Conservation (phyloP, 1,140 invertebrate species). For the Calliphora vicina region DNA sequence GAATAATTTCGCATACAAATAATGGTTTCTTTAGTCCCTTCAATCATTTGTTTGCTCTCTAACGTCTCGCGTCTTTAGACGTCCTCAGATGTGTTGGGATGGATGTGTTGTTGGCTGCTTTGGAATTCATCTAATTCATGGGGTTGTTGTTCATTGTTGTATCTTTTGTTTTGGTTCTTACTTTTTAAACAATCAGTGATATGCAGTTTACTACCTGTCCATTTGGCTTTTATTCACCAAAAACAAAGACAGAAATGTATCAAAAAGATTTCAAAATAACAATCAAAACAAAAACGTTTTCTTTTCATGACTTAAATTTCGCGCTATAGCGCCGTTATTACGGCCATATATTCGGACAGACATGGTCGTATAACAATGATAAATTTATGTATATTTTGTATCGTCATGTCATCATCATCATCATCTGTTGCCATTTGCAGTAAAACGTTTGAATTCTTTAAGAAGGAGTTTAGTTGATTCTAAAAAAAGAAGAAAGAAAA, state of each 20-base stretch:
- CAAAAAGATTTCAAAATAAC: background rate
- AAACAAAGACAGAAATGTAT: background rate
- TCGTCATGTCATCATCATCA: background rate
- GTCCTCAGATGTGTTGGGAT: background rate
- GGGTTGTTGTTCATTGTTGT: background rate
- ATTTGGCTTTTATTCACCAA: background rate
- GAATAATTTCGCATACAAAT: constrained; percentile 8
- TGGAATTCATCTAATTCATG: background rate
- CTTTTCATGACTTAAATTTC: background rate
- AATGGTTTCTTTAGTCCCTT: background rate
- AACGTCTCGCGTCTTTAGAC: background rate
- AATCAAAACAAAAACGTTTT: constrained; percentile 8
- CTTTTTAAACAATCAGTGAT: background rate
- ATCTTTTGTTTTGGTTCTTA: background rate
- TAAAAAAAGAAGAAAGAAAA: background rate
- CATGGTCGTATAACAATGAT: background rate
- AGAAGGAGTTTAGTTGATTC: background rate
- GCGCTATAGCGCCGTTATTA: constrained; percentile 4
- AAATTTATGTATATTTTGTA: constrained; percentile 3
- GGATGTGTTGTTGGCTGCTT: background rate
- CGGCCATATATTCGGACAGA: background rate
- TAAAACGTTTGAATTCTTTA: background rate
- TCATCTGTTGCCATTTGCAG: background rate
- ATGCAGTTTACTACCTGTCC: constrained; percentile 8
- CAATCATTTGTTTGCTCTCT: background rate